A percentile compares a stretch with the other conserved stretches of the same genome.
These are phyloP conservation scores for Plotosus lineatus DNA, from an alignment of 2,113 vertebrate species.

Conservation along the genomic window DNA sequence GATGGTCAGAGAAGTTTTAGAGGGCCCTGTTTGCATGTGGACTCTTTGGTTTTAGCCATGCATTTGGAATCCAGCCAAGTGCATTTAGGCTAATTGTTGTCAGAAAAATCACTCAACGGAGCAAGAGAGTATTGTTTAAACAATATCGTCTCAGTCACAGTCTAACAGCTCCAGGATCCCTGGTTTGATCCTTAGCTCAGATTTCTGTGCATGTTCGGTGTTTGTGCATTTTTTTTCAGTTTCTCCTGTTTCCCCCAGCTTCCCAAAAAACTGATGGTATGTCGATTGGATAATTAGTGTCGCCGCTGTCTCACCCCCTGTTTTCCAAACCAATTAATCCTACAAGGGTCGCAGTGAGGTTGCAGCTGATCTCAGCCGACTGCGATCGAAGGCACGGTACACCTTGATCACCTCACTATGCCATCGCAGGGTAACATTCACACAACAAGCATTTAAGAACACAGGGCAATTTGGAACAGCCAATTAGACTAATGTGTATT, in stretches of 20 bases:
- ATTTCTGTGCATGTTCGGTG: not conserved
- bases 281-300: not conserved
- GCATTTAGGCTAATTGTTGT: slow-evolving; percentile 76
- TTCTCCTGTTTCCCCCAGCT: not conserved
- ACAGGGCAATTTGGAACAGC: too few species aligned
- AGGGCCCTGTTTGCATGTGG: slow-evolving; percentile 47
- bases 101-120: slow-evolving; percentile 71
- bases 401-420: too few species aligned
- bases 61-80: slow-evolving; percentile 69
- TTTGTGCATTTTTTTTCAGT: not conserved
- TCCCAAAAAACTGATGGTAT: not conserved
- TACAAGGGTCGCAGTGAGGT: too few species aligned
- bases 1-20: slow-evolving; percentile 44
- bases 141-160: slow-evolving; percentile 4
- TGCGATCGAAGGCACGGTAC: too few species aligned
- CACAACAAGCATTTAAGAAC: too few species aligned
- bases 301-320: too few species aligned
- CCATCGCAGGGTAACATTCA: too few species aligned
- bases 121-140: slow-evolving; percentile 67
- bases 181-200: not conserved
- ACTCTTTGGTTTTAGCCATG: slow-evolving; percentile 49
- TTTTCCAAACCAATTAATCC: too few species aligned
- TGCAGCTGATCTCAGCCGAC: too few species aligned
- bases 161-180: not conserved
- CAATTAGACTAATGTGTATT: too few species aligned